These are phyloP conservation scores for Ivindomyrus marchei DNA, from an alignment of 2,113 vertebrate species.

Conservation along the genomic window DNA sequence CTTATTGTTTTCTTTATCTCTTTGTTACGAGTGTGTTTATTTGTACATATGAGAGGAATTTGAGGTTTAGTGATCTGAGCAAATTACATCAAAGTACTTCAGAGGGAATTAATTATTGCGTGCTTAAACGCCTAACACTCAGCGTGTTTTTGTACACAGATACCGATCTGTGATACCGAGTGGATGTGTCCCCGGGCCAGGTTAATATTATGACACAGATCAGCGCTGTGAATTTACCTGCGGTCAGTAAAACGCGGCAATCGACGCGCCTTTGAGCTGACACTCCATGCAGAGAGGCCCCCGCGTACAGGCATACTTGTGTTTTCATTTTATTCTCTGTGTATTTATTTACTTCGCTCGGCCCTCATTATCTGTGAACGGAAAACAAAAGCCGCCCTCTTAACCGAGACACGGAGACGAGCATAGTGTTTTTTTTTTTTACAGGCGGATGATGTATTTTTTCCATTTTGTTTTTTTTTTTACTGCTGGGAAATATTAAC, in stretches of 20 bases:
- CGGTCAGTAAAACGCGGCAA: constrained; percentile 63
- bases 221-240: constrained; percentile 69
- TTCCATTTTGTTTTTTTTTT: neutral
- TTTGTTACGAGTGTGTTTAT: constrained; percentile 66
- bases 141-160: constrained; percentile 67
- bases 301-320: neutral
- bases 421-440: neutral
- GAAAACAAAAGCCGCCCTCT: neutral
- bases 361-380: constrained; percentile 3
- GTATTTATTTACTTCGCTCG: constrained; percentile 25
- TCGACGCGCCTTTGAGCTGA: constrained; percentile 50
- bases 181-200: constrained; percentile 60
- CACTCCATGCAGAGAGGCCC: constrained; percentile 35
- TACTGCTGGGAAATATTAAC: neutral
- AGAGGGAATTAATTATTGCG: constrained; percentile 69
- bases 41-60: constrained; percentile 66
- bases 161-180: constrained; percentile 59
- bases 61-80: constrained; percentile 64
- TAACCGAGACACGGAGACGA: neutral
- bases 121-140: constrained; percentile 65
- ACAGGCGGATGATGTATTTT: neutral
- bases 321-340: constrained; percentile 1
- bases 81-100: constrained; percentile 69
- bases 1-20: constrained; percentile 60
- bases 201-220: constrained; percentile 74